Evolutionary conservation across 2,113 vertebrate genomes (phyloP), one percentile per base, ranked within the genome.

Genomic region (Otocyon megalotis): DNA sequence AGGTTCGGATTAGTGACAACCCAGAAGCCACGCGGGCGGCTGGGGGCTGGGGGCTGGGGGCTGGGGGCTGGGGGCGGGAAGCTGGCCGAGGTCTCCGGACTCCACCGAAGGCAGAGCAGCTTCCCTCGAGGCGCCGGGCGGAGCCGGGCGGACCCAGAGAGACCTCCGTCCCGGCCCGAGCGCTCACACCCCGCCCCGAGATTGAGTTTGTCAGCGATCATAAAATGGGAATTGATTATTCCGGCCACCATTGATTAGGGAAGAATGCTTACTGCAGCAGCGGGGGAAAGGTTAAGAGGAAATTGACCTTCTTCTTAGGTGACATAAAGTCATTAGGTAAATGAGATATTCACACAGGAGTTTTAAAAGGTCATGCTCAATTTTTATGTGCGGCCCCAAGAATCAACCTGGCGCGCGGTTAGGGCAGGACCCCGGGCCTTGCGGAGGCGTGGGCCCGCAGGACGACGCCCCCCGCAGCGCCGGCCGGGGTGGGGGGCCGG

Each of bases 281-380:
- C 97, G 96, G 98, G 98, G 90, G 79, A 98, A 98, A 99, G 99
- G 99, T 99, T 99, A 99, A 99, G 98, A 98, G 98, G 98, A 98
- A 98, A 98, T 98, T 99, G 99, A 99, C 98, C 99, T 98, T 98
- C 98, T 98, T 98, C 98, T 96, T 98, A 98, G 98, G 98, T 98
- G 99, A 98, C 99, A 99, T 97, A 98, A 99, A 99, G 99, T 99
- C 99, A 98, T 99, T 99, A 99, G 98, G 98, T 98, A 99, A 99
- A 99, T 99, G 99, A 99, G 98, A 98, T 98, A 98, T 98, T 98
- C 99, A 98, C 99, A 98, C 98, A 86, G 98, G 97, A 98, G 98
- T 96, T 98, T 98, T 98, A 96, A 98, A 98, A 98, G 99, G 98
- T 99, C 98, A 97, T 67, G 97, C 96, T 98, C 96, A 96, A 89